Evolutionary conservation across 2,888 invertebrate species (phyloP), one percentile per base, ranked within the genome.

Genomic region (Tenthredo distinguenda): DNA sequence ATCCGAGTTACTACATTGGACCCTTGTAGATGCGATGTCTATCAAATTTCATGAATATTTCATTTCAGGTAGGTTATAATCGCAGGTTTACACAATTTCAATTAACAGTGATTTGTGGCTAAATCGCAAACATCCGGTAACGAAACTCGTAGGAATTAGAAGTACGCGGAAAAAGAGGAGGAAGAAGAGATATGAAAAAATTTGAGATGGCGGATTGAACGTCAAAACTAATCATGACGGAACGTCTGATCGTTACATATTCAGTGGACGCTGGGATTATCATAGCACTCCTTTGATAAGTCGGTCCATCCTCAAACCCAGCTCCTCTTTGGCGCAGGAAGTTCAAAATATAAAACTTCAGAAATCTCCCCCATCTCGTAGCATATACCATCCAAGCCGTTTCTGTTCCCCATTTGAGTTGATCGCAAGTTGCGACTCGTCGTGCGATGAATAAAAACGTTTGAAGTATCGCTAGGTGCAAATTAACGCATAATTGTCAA

Each of bases 401-500:
- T 83, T 81, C 85, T 72, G 79, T 81, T 71, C 62, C 81, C 86
- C 85, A 74, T 86, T 84, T 85, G 87, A 89, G 88, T 88, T 88
- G 89, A 87, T 87, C 87, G 87, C 89, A 89, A 89, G 83, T 65
- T 90, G 90, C 88, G 90, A 90, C 89, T 91, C 91, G 91, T 91
- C 92, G 92, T 91, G 92, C 92, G 90, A 93, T 93, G 93, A 93
- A 93, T 93, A 93, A 93, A 93, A 93, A 93, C 93, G 93, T 93
- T 93, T 93, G 93, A 93, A 93, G 93, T 93, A 93, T 93, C 91
- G 91, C 92, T 91, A 91, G 92, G 92, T 92, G 92, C 90, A 93
- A 93, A 93, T 93, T 93, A 93, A 93, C 91, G 93, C 93, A 93
- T 93, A 93, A 93, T 93, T 93, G 93, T 92, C 93, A 93, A 93